Conservation (phyloP, 2,113 vertebrate genomes). For the Lagopus leucura region DNA sequence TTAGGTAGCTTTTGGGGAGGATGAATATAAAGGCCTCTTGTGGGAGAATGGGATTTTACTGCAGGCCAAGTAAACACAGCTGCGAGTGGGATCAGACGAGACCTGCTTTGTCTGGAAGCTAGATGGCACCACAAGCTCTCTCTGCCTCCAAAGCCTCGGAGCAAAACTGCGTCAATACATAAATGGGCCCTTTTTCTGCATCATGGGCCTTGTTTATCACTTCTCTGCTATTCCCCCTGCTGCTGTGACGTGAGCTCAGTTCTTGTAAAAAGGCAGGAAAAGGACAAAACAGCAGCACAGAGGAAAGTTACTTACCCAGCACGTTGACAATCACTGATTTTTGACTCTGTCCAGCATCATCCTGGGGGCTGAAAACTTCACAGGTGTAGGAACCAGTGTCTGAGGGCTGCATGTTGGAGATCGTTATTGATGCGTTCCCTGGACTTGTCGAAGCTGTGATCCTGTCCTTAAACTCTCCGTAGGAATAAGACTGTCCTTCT, state of each 20-base stretch:
- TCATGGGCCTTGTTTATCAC: background rate
- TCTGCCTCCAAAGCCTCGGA: background rate
- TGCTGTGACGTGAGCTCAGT: background rate
- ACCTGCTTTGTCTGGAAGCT: constrained; percentile 6
- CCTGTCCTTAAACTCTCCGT: constrained; percentile 74
- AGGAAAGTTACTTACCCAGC: constrained; percentile 75
- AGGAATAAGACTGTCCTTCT: constrained; percentile 48
- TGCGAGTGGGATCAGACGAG: rapidly evolving
- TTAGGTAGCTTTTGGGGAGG: background rate
- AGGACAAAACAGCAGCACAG: background rate
- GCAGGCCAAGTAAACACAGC: background rate
- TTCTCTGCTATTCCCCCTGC: background rate
- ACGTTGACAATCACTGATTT: constrained; percentile 79
- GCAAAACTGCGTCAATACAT: background rate
- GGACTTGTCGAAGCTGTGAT: constrained; percentile 72
- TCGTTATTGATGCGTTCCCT: constrained; percentile 84
- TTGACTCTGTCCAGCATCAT: constrained; percentile 70
- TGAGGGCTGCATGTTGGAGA: constrained; percentile 80
- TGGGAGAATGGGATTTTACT: background rate
- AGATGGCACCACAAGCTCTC: constrained; percentile 37
- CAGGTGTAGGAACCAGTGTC: constrained; percentile 86
- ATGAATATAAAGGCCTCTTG: rapidly evolving
- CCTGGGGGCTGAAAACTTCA: constrained; percentile 83
- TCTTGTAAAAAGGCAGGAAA: background rate
- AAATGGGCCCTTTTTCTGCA: background rate